phyloP scores from a whole-genome alignment of 1,140 invertebrate species.

The Leptinotarsa texana region DNA sequence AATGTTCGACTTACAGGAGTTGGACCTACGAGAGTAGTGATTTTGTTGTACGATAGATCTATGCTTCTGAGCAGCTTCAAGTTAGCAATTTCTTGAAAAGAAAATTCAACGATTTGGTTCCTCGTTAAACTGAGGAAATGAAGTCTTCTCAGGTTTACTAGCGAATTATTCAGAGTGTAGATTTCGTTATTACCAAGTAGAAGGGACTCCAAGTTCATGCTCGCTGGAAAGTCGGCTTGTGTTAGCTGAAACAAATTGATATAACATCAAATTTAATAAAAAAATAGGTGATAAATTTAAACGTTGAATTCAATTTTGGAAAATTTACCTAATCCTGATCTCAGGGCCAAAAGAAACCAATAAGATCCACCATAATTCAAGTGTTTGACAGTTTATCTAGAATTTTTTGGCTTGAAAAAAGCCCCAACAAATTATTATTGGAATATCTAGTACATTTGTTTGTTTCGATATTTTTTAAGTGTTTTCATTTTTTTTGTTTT shows the following conservation, averaged over 20 bases:
- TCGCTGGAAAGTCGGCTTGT: conserved; percentile 74
- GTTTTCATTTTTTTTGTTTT: too few relatives aligned
- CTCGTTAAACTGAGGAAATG: conserved; percentile 73
- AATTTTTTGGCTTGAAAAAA: too few relatives aligned
- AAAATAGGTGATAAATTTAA: too few relatives aligned
- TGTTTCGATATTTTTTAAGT: too few relatives aligned
- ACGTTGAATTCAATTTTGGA: too few relatives aligned
- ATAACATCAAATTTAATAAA: too few relatives aligned
- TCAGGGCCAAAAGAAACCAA: too few relatives aligned
- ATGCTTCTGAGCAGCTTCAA: conserved; percentile 67
- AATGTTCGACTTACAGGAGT: conserved; percentile 63
- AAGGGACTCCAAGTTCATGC: conserved; percentile 67
- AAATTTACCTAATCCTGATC: too few relatives aligned
- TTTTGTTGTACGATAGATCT: conserved; percentile 77
- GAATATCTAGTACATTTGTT: too few relatives aligned
- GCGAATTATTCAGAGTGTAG: conserved; percentile 70
- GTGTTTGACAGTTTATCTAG: too few relatives aligned
- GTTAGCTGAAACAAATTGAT: conserved; percentile 61
- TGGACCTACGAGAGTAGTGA: conserved; percentile 66
- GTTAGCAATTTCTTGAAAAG: conserved; percentile 74
- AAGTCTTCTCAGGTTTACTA: conserved; percentile 69
- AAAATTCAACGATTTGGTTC: conserved; percentile 76
- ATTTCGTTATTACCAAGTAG: conserved; percentile 73
- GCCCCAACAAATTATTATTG: too few relatives aligned
- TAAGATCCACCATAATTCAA: too few relatives aligned